Percentiles rank a stretch among this genome's conserved stretches.
Conservation (phyloP, 2,113 vertebrate genomes). For the Pedetes capensis region DNA sequence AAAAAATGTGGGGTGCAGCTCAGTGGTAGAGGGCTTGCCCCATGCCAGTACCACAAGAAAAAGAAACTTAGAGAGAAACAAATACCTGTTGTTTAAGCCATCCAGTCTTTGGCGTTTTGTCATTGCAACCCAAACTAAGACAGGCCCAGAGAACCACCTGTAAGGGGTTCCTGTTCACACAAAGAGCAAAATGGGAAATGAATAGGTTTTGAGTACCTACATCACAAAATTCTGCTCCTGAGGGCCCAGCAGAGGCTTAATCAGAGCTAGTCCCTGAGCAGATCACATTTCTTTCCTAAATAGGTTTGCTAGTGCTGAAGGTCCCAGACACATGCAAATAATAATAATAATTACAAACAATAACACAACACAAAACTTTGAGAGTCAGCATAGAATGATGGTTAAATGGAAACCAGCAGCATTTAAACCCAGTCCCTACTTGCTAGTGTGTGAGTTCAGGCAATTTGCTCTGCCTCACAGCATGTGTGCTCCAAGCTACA, state of each 20-base stretch:
- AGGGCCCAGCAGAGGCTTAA: background rate
- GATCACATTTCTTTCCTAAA: background rate
- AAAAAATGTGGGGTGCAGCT: too few species aligned
- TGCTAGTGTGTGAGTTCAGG: background rate
- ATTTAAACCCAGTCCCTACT: background rate
- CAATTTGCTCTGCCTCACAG: background rate
- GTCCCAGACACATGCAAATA: background rate
- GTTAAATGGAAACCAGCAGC: background rate
- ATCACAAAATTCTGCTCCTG: background rate
- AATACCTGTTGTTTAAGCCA: too few species aligned
- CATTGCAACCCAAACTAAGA: background rate
- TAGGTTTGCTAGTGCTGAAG: too few species aligned
- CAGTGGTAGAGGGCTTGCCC: too few species aligned
- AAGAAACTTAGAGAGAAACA: too few species aligned
- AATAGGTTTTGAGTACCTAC: background rate
- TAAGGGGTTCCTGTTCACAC: background rate
- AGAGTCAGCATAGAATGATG: background rate
- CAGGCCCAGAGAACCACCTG: background rate
- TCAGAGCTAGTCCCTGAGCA: background rate
- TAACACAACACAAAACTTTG: background rate
- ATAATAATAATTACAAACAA: background rate
- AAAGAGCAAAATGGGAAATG: background rate
- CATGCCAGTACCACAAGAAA: too few species aligned
- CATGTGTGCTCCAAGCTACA: background rate
- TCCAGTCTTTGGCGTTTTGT: background rate